Percentiles rank a stretch among this genome's conserved stretches.
These are phyloP conservation scores for Kradibia gibbosae DNA, from an alignment of 1,140 invertebrate species.

Conservation along the genomic window DNA sequence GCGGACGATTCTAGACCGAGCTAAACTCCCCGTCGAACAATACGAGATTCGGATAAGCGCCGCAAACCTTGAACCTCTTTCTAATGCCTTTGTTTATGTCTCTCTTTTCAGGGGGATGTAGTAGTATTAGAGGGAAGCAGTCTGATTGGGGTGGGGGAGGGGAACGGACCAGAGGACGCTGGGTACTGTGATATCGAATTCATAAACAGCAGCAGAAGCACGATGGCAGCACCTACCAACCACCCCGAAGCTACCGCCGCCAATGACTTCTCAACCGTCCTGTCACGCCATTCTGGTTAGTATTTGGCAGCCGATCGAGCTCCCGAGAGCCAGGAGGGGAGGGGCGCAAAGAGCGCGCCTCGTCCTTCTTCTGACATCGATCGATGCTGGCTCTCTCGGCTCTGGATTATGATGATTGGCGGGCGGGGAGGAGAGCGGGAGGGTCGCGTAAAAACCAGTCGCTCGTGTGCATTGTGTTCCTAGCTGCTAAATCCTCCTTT, in stretches of 20 bases:
- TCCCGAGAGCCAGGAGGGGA: too few relatives aligned
- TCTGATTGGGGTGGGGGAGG: conserved; percentile 72
- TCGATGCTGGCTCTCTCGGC: too few relatives aligned
- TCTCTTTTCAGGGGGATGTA: conserved; percentile 70
- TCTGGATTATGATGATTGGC: too few relatives aligned
- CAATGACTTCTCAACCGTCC: conserved; percentile 74
- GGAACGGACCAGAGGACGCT: conserved; percentile 70
- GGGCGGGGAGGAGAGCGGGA: too few relatives aligned
- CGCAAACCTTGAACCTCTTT: conserved; percentile 7
- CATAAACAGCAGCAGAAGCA: conserved; percentile 69
- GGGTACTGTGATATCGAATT: conserved; percentile 74
- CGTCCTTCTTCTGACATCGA: too few relatives aligned
- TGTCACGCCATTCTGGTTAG: conserved; percentile 71
- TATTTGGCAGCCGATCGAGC: not conserved
- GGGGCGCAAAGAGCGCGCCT: too few relatives aligned
- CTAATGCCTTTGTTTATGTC: conserved; percentile 27
- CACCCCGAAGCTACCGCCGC: conserved; percentile 73
- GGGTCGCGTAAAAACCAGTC: too few relatives aligned
- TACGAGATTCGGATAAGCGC: not conserved
- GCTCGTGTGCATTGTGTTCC: too few relatives aligned
- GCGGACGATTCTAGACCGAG: not conserved
- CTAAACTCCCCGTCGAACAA: not conserved
- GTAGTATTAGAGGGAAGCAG: conserved; percentile 74
- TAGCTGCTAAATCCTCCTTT: not conserved
- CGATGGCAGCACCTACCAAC: conserved; percentile 71